Conservation (phyloP, 2,888 invertebrate genomes). For the Heliconius cydno region DNA sequence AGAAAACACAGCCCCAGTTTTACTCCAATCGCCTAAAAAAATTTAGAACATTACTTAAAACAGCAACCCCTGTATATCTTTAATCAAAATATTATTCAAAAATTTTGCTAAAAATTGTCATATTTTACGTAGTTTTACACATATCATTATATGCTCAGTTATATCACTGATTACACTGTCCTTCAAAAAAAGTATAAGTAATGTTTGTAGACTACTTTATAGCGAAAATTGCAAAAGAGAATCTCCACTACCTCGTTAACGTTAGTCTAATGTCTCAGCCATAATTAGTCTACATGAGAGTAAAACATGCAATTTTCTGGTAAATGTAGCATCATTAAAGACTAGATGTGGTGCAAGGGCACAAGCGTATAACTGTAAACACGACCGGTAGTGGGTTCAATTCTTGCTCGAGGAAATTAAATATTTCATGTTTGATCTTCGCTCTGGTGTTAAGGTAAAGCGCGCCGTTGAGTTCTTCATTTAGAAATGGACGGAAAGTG, state of each 20-base stretch:
- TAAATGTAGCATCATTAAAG: not conserved
- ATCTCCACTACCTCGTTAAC: not conserved
- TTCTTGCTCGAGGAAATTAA: too few species aligned
- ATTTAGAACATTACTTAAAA: slow-evolving; percentile 10
- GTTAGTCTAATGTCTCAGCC: slow-evolving; percentile 2
- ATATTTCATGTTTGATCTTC: too few species aligned
- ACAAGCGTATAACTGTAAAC: too few species aligned
- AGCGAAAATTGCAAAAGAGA: not conserved
- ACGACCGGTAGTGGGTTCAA: too few species aligned
- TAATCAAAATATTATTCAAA: not conserved
- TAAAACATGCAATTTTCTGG: not conserved
- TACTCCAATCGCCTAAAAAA: slow-evolving; percentile 72
- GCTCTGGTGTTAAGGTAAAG: too few species aligned
- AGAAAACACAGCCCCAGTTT: slow-evolving; percentile 78
- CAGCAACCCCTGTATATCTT: not conserved
- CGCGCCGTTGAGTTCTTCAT: too few species aligned
- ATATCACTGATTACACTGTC: not conserved
- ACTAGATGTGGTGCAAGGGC: too few species aligned
- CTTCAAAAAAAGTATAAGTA: not conserved
- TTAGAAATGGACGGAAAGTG: too few species aligned
- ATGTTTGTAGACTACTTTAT: not conserved
- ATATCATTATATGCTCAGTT: not conserved
- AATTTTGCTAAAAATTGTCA: not conserved
- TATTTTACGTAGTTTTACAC: too few species aligned
- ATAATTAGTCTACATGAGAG: slow-evolving; percentile 12